phyloP scores from a whole-genome alignment of 2,113 vertebrate species.

The Pseudorectes ferrugineus region DNA sequence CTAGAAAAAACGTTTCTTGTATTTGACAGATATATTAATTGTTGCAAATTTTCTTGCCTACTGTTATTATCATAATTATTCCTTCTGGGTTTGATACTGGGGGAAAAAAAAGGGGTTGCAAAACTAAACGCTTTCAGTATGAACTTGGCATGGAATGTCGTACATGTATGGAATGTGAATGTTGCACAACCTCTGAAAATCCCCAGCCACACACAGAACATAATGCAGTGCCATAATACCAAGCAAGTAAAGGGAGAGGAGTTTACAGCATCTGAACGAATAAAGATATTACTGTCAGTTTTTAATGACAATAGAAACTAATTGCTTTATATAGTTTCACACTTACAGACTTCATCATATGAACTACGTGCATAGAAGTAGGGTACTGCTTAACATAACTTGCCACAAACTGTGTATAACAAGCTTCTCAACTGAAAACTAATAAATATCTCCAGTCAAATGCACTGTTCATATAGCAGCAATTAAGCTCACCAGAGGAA shows the following conservation, averaged over 20 bases:
- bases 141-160: not conserved
- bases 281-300: not conserved
- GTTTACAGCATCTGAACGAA: not conserved
- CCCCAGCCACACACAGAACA: not conserved
- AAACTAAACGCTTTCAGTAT: not conserved
- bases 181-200: not conserved
- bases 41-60: not conserved
- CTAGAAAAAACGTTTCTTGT: not conserved
- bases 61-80: not conserved
- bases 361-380: not conserved
- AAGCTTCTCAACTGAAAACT: not conserved
- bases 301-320: not conserved
- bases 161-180: not conserved
- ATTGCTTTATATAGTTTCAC: not conserved
- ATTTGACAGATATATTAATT: not conserved
- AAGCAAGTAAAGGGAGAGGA: not conserved
- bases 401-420: not conserved
- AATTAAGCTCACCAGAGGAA: slow-evolving; percentile 26
- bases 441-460: slow-evolving; percentile 39
- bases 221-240: not conserved
- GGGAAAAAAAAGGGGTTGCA: not conserved
- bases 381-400: not conserved
- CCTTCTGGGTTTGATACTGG: not conserved
- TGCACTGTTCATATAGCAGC: not conserved
- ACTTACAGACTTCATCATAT: not conserved